Conservation (phyloP, 2,113 vertebrate species). For the Rhinoptilus africanus region DNA sequence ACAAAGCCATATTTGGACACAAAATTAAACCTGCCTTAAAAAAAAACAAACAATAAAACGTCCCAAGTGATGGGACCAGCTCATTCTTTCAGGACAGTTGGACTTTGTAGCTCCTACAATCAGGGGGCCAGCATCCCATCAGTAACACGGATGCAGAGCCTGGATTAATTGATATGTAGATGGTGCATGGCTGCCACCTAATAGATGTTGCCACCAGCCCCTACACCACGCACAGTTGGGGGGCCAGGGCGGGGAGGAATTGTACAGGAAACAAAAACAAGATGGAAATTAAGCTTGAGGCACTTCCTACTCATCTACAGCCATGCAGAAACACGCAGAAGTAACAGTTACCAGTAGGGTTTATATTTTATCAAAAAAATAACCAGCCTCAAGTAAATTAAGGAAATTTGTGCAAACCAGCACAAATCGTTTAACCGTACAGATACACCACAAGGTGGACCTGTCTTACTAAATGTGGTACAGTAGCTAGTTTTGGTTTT, state of each 20-base stretch:
- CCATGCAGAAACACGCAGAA: slow-evolving; percentile 14
- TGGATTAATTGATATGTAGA: background rate
- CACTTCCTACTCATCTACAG: slow-evolving; percentile 26
- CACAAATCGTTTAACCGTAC: slow-evolving; percentile 6
- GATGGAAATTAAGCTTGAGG: background rate
- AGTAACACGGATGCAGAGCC: background rate
- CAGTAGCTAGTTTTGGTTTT: background rate
- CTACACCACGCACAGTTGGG: background rate
- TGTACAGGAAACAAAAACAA: background rate
- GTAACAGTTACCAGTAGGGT: background rate
- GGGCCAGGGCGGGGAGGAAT: too few relatives aligned
- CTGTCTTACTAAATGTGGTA: background rate
- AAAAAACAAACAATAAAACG: background rate
- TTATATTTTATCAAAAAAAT: background rate
- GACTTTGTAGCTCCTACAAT: background rate
- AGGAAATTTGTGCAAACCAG: slow-evolving; percentile 25
- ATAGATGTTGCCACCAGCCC: background rate
- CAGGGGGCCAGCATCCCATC: background rate
- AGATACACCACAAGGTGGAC: background rate
- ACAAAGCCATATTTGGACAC: background rate
- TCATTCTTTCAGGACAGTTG: background rate
- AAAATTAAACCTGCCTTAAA: background rate
- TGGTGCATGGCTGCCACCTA: background rate
- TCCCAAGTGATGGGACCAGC: background rate
- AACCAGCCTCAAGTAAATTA: slow-evolving; percentile 54